These are phyloP conservation scores for Haemorhous mexicanus DNA, from an alignment of 2,113 vertebrate species.

Conservation along the genomic window DNA sequence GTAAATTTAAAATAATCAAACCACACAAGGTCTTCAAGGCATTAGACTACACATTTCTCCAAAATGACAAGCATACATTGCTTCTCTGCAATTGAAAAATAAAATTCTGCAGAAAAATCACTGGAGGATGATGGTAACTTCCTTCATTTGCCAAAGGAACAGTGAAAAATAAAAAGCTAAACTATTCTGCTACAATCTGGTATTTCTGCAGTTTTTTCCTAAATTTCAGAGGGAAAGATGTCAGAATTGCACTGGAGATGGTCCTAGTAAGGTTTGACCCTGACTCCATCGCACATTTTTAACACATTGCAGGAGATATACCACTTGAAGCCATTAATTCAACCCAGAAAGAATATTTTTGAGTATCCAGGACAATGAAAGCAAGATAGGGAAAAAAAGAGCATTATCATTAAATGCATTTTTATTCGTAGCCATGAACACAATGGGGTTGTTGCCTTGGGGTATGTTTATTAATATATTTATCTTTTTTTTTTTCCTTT, in stretches of 20 bases:
- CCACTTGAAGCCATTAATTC: neutral
- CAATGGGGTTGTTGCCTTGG: neutral
- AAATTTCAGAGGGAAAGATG: neutral
- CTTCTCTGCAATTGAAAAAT: neutral
- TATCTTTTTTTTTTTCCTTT: too few species aligned
- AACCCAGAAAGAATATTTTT: neutral
- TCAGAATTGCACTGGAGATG: neutral
- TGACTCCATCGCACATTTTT: neutral
- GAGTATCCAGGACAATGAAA: neutral
- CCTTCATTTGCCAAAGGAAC: neutral
- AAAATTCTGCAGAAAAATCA: neutral
- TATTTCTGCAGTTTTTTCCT: neutral
- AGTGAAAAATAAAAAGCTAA: neutral
- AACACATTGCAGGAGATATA: neutral
- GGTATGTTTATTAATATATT: neutral
- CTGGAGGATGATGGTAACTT: neutral
- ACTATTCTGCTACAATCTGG: neutral
- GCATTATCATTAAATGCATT: neutral
- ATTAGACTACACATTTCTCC: neutral
- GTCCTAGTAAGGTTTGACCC: neutral
- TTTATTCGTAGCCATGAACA: neutral
- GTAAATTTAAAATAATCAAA: neutral
- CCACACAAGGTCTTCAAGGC: neutral
- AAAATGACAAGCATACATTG: accelerated
- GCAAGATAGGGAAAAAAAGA: neutral